Percentiles rank a stretch among this genome's conserved stretches.
phyloP scores from a whole-genome alignment of 2,113 vertebrate genomes.

The Typhlomys cinereus region DNA sequence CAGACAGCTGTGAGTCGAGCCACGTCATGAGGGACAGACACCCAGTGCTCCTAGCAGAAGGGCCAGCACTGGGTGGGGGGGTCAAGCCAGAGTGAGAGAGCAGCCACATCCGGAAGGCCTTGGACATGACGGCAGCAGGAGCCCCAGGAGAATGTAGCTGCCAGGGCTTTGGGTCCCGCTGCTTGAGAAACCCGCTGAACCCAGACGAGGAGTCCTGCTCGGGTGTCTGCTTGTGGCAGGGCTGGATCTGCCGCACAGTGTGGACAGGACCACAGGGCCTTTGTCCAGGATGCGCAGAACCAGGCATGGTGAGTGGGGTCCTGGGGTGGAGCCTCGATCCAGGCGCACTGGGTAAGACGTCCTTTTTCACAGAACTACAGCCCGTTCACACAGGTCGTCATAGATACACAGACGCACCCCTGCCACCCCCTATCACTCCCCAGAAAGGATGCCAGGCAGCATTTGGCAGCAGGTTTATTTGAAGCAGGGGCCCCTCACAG shows the following conservation, averaged over 20 bases:
- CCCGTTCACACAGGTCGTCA: background rate
- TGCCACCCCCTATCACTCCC: background rate
- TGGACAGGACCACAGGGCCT: background rate
- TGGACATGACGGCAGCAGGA: background rate
- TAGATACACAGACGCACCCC: background rate
- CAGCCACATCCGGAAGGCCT: background rate
- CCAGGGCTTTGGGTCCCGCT: background rate
- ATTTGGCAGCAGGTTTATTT: background rate
- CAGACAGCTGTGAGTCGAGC: no score
- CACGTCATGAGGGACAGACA: no score
- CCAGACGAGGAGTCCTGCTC: background rate
- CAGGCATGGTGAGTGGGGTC: no score
- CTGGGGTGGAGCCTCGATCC: background rate
- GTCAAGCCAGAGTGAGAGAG: no score
- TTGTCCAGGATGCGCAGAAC: background rate
- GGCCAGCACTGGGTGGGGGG: no score
- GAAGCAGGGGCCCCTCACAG: background rate
- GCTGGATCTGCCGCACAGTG: background rate
- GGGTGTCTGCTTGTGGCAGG: background rate
- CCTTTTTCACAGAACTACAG: background rate
- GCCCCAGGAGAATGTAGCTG: background rate
- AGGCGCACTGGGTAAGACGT: background rate
- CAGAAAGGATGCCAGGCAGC: background rate
- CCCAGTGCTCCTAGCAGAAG: fast-evolving
- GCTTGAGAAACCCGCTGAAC: background rate